These are phyloP conservation scores for Hydrochoerus hydrochaeris DNA, from an alignment of 2,113 vertebrate genomes.

Conservation along the genomic window DNA sequence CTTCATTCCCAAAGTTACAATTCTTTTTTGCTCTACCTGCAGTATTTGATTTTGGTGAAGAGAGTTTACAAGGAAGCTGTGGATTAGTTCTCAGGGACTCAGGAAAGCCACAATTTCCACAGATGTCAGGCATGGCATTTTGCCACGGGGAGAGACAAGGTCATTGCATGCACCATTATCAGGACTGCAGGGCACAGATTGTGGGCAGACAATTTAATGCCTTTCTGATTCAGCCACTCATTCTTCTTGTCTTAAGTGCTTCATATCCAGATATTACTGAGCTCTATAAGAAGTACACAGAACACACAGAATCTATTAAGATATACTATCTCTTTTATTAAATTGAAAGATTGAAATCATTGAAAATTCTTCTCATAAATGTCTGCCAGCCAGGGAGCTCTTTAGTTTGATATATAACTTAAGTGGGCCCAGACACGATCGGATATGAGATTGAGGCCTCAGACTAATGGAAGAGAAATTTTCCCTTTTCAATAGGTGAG, in stretches of 20 bases:
- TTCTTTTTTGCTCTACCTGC: background rate
- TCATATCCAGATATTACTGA: background rate
- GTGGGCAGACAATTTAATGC: background rate
- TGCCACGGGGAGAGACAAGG: constrained; percentile 3
- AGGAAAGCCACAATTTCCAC: background rate
- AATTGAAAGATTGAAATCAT: constrained; percentile 62
- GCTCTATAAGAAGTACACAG: background rate
- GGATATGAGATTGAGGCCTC: constrained; percentile 57
- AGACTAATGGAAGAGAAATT: constrained; percentile 51
- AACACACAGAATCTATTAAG: constrained; percentile 62
- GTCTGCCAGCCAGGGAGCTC: constrained; percentile 36
- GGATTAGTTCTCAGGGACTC: background rate
- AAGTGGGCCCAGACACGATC: constrained; percentile 10
- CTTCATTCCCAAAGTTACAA: background rate
- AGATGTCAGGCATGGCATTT: background rate
- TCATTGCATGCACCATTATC: background rate
- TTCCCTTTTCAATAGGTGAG: constrained; percentile 10
- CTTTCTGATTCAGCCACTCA: constrained; percentile 3
- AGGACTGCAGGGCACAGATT: background rate
- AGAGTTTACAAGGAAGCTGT: background rate
- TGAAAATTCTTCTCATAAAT: constrained; percentile 63
- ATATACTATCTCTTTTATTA: constrained; percentile 56
- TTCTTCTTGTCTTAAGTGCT: background rate
- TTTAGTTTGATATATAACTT: constrained; percentile 68
- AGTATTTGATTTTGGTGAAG: background rate